Conservation (phyloP, 2,113 vertebrate genomes). For the Neolamprologus kungweensis region DNA sequence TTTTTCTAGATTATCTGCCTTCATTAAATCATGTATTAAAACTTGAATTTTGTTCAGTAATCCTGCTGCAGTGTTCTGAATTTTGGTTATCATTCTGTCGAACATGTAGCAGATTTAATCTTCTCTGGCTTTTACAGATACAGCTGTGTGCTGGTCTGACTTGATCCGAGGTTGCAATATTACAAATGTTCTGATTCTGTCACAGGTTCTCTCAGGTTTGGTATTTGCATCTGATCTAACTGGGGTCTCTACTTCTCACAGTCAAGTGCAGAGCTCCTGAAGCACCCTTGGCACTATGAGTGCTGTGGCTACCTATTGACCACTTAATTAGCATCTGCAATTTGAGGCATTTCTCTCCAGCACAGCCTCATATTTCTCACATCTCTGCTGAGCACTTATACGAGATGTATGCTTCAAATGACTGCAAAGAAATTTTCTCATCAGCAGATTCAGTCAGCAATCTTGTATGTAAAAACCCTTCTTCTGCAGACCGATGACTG, state of each 20-base stretch:
- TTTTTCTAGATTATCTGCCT: not conserved
- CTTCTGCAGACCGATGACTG: not conserved
- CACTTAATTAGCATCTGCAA: not conserved
- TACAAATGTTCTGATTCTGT: not conserved
- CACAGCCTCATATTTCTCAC: not conserved
- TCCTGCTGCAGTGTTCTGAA: not conserved
- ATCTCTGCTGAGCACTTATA: not conserved
- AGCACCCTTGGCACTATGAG: not conserved
- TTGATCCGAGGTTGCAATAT: not conserved
- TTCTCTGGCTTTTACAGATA: not conserved
- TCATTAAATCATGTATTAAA: not conserved
- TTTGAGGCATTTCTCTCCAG: not conserved
- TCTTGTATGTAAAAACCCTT: conserved; percentile 1
- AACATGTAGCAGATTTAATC: not conserved
- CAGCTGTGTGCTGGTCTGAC: not conserved
- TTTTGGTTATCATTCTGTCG: not conserved
- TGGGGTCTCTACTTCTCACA: not conserved
- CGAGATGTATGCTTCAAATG: not conserved
- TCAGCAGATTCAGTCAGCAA: not conserved
- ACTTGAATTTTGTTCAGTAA: not conserved
- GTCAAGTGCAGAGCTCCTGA: not conserved
- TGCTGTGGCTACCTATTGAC: not conserved
- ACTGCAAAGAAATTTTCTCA: not conserved
- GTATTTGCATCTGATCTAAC: not conserved
- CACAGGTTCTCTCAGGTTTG: not conserved